phyloP scores from a whole-genome alignment of 2,113 vertebrate species.

The Shinisaurus crocodilurus region DNA sequence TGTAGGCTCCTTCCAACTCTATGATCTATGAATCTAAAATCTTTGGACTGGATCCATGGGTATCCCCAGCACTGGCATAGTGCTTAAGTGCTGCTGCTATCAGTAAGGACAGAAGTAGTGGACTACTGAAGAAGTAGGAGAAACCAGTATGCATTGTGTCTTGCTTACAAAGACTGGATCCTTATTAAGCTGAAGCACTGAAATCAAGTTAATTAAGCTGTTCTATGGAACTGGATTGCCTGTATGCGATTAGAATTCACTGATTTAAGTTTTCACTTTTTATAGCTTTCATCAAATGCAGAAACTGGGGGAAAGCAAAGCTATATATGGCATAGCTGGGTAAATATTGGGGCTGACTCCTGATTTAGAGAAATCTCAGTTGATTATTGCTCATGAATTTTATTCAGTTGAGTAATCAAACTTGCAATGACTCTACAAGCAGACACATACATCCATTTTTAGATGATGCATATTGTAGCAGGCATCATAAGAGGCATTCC shows the following conservation, averaged over 20 bases:
- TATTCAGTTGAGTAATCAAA: not conserved
- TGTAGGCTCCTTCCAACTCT: too few relatives aligned
- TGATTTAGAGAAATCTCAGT: not conserved
- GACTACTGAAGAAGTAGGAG: not conserved
- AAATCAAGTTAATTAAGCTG: too few relatives aligned
- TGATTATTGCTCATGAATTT: not conserved
- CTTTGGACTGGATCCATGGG: not conserved
- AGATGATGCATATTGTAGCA: too few relatives aligned
- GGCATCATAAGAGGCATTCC: too few relatives aligned
- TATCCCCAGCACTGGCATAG: not conserved
- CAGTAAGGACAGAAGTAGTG: not conserved
- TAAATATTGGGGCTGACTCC: not conserved
- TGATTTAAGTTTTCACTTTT: not conserved
- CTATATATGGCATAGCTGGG: not conserved
- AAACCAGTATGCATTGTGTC: not conserved
- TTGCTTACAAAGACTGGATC: not conserved
- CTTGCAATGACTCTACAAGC: not conserved
- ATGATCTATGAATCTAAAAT: too few relatives aligned
- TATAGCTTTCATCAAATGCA: not conserved
- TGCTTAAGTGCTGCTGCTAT: not conserved
- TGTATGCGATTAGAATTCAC: not conserved
- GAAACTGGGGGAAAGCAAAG: not conserved
- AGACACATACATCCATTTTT: too few relatives aligned
- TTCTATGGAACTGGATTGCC: not conserved
- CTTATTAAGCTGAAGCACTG: too few relatives aligned